These are phyloP conservation scores for human DNA, from an alignment of 2,113 vertebrate species.

Conservation along the genomic window DNA sequence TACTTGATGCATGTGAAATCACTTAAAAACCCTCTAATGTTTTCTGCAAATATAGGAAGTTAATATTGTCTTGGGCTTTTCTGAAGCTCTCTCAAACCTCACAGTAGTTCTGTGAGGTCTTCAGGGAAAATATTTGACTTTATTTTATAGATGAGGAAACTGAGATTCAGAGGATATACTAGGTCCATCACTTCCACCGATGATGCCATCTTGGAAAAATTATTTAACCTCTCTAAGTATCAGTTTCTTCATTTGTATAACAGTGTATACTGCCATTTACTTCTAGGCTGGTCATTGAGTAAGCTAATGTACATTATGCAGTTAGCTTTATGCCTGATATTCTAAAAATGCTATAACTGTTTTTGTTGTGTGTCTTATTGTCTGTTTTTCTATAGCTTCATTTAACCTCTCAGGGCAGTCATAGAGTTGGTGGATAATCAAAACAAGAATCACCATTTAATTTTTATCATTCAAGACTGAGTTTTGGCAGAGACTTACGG, in stretches of 20 bases:
- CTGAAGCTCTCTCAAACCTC: not conserved
- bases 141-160: not conserved
- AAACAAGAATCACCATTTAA: not conserved
- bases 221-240: not conserved
- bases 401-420: not conserved
- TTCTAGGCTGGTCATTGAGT: not conserved
- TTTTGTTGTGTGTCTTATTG: not conserved
- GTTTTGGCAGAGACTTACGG: not conserved
- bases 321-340: not conserved
- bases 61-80: constrained; percentile 46
- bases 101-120: not conserved
- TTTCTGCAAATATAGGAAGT: constrained; percentile 50
- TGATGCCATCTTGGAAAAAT: not conserved
- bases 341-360: not conserved
- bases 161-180: not conserved
- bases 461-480: not conserved
- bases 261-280: not conserved
- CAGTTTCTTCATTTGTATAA: not conserved
- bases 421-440: not conserved
- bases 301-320: not conserved
- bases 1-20: constrained; percentile 10
- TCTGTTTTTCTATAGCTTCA: not conserved
- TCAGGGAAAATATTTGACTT: not conserved
- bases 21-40: constrained; percentile 20
- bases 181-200: not conserved